Evolutionary conservation across 2,888 invertebrate species (phyloP), one percentile per base, ranked within the genome.

Genomic region (Epicampocera succincta): DNA sequence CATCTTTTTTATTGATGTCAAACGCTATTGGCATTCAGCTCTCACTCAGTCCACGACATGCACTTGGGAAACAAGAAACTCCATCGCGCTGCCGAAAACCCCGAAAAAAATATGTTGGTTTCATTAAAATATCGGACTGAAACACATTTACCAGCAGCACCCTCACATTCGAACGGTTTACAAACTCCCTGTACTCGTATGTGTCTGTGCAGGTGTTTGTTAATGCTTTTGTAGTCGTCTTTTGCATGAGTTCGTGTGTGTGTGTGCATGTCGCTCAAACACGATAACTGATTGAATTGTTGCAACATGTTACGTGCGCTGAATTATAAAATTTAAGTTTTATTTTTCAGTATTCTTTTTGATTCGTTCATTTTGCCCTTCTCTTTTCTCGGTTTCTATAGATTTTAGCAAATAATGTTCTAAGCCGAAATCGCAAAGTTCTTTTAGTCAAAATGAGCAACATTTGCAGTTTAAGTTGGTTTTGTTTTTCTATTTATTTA

Each of bases 271-370:
- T 74, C 60, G 74, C 73, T 78, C 44, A 82, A 65, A 78, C 78
- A 78, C 86, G 87, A 89, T 88, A 87, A 87, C 89, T 88, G 90
- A 89, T 89, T 89, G 89, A 89, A 89, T 89, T 89, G 90, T 89
- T 89, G 86, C 87, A 87, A 85, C 87, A 85, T 61, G 87, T 86
- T 89, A 89, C 89, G 89, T 89, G 90, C 85, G 83, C 61, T 74
- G 83, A 80, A 83, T 84, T 72, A 75, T 80, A 82, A 83, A 75
- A 74, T 63, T 72, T 69, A 61, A 65, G 29, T 71, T 60, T 63
- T 68, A 65, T 74, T 74, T 63, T 72, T 42, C 48, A 66, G 58
- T 73, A 54, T 13, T 54, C 54, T 65, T 73, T 52, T 78, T 58
- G 44, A 21, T 61, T 29, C 54, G 54, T 38, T 15, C 12, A 19